A percentile compares a stretch with the other conserved stretches of the same genome.
Conservation (phyloP, 2,113 vertebrate genomes). For the Petaurus breviceps region DNA sequence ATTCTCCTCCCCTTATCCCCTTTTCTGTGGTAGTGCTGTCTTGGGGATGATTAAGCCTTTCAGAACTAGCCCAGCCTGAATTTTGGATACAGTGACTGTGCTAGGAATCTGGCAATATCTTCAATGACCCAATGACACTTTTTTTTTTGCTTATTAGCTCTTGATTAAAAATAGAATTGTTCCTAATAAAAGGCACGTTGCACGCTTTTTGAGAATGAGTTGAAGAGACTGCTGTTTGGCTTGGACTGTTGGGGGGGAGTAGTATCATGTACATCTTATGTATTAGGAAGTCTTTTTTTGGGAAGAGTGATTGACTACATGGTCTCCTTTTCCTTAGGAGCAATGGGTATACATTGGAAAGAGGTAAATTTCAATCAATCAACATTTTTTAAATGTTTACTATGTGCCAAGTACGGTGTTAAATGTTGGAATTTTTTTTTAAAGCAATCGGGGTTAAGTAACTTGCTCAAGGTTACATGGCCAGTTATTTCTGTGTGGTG, state of each 20-base stretch:
- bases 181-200: neutral
- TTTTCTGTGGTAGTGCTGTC: neutral
- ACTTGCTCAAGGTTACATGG: no score
- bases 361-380: neutral
- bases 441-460: no score
- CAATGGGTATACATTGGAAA: neutral
- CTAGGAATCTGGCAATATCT: neutral
- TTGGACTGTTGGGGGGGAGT: neutral
- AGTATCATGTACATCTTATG: neutral
- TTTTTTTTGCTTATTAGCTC: neutral
- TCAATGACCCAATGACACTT: neutral
- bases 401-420: neutral
- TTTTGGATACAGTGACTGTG: neutral
- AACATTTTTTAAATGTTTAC: neutral
- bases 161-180: neutral
- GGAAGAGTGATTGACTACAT: neutral
- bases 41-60: neutral
- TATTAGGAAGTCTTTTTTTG: neutral
- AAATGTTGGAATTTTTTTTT: neutral
- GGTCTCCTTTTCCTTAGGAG: neutral
- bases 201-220: no score
- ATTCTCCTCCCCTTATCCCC: neutral
- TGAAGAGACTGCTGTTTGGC: neutral
- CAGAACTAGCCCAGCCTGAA: neutral
- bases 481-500: no score